phyloP scores from a whole-genome alignment of 30 jellyfish, hydroid and myxozoan genomes.

The Hydractinia symbiolongicarpus region DNA sequence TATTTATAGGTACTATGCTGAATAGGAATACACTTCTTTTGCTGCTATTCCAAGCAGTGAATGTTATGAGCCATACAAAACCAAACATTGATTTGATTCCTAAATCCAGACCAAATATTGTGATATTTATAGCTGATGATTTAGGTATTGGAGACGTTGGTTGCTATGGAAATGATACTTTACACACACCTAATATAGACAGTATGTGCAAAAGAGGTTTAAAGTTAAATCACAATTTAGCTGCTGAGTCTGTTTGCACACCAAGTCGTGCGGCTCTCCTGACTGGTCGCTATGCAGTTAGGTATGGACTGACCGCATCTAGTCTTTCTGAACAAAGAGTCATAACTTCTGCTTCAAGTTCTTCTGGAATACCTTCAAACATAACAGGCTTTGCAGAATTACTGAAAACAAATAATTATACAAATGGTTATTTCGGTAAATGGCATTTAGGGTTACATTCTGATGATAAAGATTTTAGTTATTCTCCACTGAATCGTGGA shows the following conservation, averaged over 20 bases:
- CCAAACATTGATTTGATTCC: too few species aligned
- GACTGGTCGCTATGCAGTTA: constrained; percentile 81
- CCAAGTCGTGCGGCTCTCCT: constrained; percentile 83
- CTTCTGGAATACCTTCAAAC: constrained; percentile 60
- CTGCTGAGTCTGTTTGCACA: constrained; percentile 74
- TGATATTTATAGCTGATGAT: constrained; percentile 69
- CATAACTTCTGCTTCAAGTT: constrained; percentile 26
- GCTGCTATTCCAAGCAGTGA: too few species aligned
- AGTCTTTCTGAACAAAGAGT: constrained; percentile 37
- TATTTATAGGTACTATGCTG: too few species aligned
- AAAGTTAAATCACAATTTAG: constrained; percentile 51
- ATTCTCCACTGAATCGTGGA: constrained; percentile 74
- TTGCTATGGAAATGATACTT: constrained; percentile 68
- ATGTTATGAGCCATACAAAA: too few species aligned
- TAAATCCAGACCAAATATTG: constrained; percentile 35
- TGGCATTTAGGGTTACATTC: constrained; percentile 90
- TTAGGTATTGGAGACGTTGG: constrained; percentile 86
- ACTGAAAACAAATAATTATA: constrained; percentile 53
- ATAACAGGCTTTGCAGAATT: constrained; percentile 55
- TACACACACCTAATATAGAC: constrained; percentile 78
- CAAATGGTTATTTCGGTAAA: constrained; percentile 68
- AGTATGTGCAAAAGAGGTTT: constrained; percentile 47
- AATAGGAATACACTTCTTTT: too few species aligned
- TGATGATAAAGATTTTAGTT: constrained; percentile 43
- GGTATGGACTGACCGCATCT: constrained; percentile 48